Evolutionary conservation across 37 sponge, comb jelly and placozoan species (phyloP).

Genomic region (Agelas oroides): DNA sequence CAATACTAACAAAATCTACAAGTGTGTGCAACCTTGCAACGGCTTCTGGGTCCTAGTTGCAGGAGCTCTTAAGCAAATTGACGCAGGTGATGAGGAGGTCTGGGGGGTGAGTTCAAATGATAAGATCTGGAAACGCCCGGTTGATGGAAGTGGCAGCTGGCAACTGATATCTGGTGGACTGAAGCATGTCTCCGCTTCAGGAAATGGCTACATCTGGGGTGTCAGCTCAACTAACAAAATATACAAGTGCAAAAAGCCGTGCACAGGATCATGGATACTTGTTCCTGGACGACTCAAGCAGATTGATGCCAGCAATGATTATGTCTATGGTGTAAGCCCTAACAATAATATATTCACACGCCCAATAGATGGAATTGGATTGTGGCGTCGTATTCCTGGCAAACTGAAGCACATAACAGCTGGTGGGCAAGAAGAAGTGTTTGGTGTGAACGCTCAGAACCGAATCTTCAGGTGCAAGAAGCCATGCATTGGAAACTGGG

Average conservation of each 20-base stretch:
- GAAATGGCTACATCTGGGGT: conserved; percentile 82
- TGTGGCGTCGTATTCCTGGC: conserved; percentile 45
- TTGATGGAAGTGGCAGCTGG: conserved; percentile 70
- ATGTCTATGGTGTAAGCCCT: conserved; percentile 57
- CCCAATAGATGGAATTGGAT: conserved; percentile 64
- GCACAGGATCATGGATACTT: conserved; percentile 39
- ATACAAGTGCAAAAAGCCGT: conserved; percentile 81
- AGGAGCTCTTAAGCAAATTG: conserved; percentile 55
- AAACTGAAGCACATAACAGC: conserved; percentile 51
- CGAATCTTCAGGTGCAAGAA: conserved; percentile 67
- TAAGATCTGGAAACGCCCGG: conserved; percentile 33
- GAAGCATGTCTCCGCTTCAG: conserved; percentile 75
- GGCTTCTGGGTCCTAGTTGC: conserved; percentile 1
- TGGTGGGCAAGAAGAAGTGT: conserved; percentile 61
- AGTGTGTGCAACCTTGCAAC: conserved; percentile 17
- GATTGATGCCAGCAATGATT: conserved; percentile 54
- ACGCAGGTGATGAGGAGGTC: conserved; percentile 54
- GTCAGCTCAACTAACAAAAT: conserved; percentile 34
- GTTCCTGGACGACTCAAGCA: conserved; percentile 41
- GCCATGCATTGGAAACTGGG: conserved; percentile 70
- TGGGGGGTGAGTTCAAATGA: conserved; percentile 58
- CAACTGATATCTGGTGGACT: conserved; percentile 27
- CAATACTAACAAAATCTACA: conserved; percentile 20
- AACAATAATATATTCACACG: conserved; percentile 18
- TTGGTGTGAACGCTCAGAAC: conserved; percentile 21